These are phyloP conservation scores for Hypothenemus hampei DNA, from an alignment of 1,140 invertebrate genomes.

Conservation along the genomic window DNA sequence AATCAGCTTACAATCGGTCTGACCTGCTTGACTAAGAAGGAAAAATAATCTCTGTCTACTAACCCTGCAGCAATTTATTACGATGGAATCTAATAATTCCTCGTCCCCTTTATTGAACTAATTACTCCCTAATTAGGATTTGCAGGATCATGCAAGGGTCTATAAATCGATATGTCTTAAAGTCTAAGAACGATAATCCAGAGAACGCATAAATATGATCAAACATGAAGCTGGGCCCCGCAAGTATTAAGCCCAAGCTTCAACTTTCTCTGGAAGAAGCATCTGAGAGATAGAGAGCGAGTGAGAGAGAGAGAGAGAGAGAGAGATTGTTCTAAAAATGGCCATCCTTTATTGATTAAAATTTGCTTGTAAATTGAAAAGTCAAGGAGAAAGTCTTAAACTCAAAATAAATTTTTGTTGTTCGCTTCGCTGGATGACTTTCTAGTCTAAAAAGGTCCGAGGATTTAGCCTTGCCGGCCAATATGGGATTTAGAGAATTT, in stretches of 20 bases:
- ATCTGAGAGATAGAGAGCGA: constrained; percentile 44
- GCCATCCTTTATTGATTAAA: constrained; percentile 22
- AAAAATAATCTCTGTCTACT: constrained; percentile 8
- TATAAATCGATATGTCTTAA: constrained; percentile 46
- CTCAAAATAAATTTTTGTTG: constrained; percentile 36
- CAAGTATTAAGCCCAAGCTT: constrained; percentile 44
- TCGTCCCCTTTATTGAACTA: constrained; percentile 29
- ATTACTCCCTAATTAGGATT: constrained; percentile 41
- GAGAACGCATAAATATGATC: constrained; percentile 51
- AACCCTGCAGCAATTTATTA: constrained; percentile 8
- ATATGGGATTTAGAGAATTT: constrained; percentile 40
- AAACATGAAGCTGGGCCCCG: constrained; percentile 45
- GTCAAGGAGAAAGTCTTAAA: constrained; percentile 21
- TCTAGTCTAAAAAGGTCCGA: constrained; percentile 34
- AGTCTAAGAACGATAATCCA: constrained; percentile 46
- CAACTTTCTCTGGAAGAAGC: constrained; percentile 40
- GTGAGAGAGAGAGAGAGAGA: too few species aligned
- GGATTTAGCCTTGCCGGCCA: constrained; percentile 34
- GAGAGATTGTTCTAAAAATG: constrained; percentile 39
- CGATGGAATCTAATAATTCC: constrained; percentile 4
- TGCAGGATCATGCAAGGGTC: constrained; percentile 42
- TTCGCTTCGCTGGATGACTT: constrained; percentile 34
- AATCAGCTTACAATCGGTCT: not conserved
- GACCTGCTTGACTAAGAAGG: constrained; percentile 1
- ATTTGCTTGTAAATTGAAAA: too few species aligned